Conservation (phyloP, 2,113 vertebrate species). For the Ahaetulla prasina region DNA sequence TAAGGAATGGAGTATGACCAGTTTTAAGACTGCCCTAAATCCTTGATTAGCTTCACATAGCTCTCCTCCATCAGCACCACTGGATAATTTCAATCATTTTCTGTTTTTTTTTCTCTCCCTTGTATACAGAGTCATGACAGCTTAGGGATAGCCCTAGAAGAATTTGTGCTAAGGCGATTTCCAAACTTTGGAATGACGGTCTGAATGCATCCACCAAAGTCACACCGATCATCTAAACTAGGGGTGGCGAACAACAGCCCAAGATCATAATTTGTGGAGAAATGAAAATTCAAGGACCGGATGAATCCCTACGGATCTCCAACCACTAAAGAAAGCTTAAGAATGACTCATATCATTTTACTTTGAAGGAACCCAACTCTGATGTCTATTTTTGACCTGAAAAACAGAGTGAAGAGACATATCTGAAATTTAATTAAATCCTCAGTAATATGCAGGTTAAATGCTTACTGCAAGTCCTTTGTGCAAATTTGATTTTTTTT, state of each 20-base stretch:
- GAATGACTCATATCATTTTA: not conserved
- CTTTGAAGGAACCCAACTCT: not conserved
- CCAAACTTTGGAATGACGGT: not conserved
- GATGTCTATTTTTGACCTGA: not conserved
- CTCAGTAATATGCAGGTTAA: not conserved
- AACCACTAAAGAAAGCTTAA: not conserved
- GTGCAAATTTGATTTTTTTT: not conserved
- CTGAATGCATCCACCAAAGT: not conserved
- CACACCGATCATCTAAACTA: not conserved
- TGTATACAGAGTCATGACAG: not conserved
- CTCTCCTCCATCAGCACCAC: not conserved
- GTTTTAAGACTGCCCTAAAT: not conserved
- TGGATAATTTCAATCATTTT: not conserved
- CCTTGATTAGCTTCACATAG: not conserved
- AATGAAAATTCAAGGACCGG: not conserved
- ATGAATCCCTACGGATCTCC: not conserved
- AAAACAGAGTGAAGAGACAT: not conserved
- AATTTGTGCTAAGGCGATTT: not conserved
- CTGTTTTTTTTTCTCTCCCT: fast-evolving
- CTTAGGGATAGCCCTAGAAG: not conserved
- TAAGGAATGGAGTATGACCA: not conserved
- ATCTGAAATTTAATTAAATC: not conserved
- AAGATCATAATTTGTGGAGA: not conserved
- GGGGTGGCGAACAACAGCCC: not conserved
- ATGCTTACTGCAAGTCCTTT: not conserved